phyloP scores from a whole-genome alignment of 2,797 vertebrate species.

The Pseudomugil gertrudae region DNA sequence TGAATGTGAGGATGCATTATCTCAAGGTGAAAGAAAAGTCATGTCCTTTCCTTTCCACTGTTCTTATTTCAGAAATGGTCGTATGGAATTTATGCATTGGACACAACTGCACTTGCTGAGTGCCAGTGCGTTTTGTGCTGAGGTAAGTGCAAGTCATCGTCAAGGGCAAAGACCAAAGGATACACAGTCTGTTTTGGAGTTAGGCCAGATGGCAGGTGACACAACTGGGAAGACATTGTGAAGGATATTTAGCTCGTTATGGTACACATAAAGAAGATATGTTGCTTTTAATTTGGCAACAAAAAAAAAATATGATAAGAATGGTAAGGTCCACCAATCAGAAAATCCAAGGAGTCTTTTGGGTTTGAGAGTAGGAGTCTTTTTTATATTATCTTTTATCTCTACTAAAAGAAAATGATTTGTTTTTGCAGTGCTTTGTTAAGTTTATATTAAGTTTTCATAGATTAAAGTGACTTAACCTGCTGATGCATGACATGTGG shows the following conservation, averaged over 20 bases:
- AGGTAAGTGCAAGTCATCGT: conserved; percentile 58
- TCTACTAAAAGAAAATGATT: neutral
- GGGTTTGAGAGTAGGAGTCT: no score
- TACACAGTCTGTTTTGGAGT: conserved; percentile 48
- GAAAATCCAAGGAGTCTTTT: no score
- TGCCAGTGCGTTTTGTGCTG: conserved; percentile 38
- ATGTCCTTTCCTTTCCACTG: conserved; percentile 17
- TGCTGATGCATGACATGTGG: neutral
- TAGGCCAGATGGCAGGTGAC: conserved; percentile 48
- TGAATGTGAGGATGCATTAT: conserved; percentile 26
- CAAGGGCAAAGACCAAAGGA: conserved; percentile 59
- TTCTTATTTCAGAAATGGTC: conserved; percentile 28
- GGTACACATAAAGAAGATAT: neutral
- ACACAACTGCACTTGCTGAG: conserved; percentile 41
- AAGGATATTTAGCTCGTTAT: conserved; percentile 14
- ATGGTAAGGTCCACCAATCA: neutral
- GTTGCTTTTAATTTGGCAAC: neutral
- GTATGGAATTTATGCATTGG: conserved; percentile 21
- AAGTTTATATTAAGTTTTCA: neutral
- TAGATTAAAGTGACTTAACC: neutral
- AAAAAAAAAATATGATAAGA: neutral
- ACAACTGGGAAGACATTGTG: conserved; percentile 27
- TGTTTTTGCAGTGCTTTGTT: neutral
- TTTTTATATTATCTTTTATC: neutral
- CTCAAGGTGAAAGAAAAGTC: conserved; percentile 59